Evolutionary conservation across 2,113 vertebrate species (phyloP), one percentile per base, ranked within the genome.

Genomic region (Stegostoma tigrinum): DNA sequence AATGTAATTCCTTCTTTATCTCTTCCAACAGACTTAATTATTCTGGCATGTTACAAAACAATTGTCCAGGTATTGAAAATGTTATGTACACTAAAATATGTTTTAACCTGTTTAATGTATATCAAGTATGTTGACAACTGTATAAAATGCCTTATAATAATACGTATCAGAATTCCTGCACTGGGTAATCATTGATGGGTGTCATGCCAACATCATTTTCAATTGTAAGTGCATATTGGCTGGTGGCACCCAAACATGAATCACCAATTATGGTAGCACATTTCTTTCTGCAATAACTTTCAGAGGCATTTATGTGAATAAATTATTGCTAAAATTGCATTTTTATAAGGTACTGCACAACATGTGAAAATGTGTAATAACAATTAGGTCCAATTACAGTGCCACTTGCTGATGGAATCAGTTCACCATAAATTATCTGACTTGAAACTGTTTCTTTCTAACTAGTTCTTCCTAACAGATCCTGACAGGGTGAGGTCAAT

Each of bases 351-450:
- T 66, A 64, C 55, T 38, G 34, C 30, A 38, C 61, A 67, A 93
- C 6, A 24, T 93, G 89, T 66, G 61, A 93, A 19, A 93, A 93
- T 17, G 89, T 67, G 61, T 67, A 93, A 93, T n/a, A 66, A 64
- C 89, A 93, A 93, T 93, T 93, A 93, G 89, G 21, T 42, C 61
- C 89, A 93, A 93, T 93, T 93, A 93, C 89, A 66, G 61, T 93
- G 89, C 42, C 61, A 93, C 61, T 93, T 93, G 66, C 89, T 66
- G 61, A n/a, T 93, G 89, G 89, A 93, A 42, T 93, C 89, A 66
- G 6, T 38, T 91, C 45, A 66, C 30, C 55, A 91, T 34, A 38
- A 66, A 64, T 66, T 64, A 67, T 66, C n/a, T 17, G 34, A 38
- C n/a, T 93, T 23, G 89, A 67, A 93, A n/a, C 64, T 93, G 34